A percentile compares a stretch with the other conserved stretches of the same genome.
Conservation (phyloP, 2,888 invertebrate genomes). For the Ectropis crepuscularia region DNA sequence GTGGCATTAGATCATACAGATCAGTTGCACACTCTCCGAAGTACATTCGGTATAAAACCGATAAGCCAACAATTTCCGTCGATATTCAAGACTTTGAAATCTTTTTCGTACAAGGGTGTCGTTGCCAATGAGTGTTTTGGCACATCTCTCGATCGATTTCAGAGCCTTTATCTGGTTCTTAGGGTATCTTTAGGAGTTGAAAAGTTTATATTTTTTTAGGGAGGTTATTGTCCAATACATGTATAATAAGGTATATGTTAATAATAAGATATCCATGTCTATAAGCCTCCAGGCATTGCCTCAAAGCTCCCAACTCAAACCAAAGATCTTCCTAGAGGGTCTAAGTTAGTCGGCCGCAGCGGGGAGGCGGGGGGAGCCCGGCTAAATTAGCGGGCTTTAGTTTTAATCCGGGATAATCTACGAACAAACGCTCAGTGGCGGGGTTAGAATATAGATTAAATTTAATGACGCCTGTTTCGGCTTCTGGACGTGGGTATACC, state of each 20-base stretch:
- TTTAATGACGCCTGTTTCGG: constrained; percentile 73
- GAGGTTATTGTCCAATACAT: too few species aligned
- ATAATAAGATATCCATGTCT: background rate
- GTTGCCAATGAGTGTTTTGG: too few species aligned
- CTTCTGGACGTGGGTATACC: constrained; percentile 58
- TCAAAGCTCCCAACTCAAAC: constrained; percentile 3
- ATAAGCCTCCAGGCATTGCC: background rate
- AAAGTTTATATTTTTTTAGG: background rate
- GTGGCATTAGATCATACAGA: too few species aligned
- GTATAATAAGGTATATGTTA: background rate
- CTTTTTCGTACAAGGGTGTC: too few species aligned
- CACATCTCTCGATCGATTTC: too few species aligned
- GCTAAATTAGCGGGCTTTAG: constrained; percentile 70
- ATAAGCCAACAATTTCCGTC: too few species aligned
- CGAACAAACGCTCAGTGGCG: constrained; percentile 59
- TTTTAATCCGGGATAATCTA: constrained; percentile 71
- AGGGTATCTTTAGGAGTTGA: too few species aligned
- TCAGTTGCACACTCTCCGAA: too few species aligned
- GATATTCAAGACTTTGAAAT: too few species aligned
- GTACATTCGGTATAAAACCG: too few species aligned
- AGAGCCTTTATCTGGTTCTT: too few species aligned
- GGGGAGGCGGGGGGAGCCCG: constrained; percentile 30
- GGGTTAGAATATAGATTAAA: constrained; percentile 74
- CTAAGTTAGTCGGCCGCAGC: too few species aligned
- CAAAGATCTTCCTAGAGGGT: constrained; percentile 3